A percentile compares a stretch with the other conserved stretches of the same genome.
Conservation (phyloP, 2,888 invertebrate genomes). For the Heliconius erato region DNA sequence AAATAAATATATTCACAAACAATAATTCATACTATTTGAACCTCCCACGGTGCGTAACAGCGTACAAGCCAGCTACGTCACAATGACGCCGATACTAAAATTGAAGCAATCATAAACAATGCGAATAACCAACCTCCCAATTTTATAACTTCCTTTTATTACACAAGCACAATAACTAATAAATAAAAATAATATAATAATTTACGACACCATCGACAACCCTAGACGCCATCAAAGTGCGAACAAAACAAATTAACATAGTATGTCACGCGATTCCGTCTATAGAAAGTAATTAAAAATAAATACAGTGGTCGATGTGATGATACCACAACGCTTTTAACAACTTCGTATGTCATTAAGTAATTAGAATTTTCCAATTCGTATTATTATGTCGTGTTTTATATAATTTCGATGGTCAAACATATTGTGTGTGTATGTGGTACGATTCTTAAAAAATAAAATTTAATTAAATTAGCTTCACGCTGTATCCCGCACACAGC, state of each 20-base stretch:
- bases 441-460: too few relatives aligned
- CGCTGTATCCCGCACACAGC: too few relatives aligned
- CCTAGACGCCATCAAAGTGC: conserved; percentile 57
- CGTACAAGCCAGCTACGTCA: not conserved
- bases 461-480: too few relatives aligned
- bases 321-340: conserved; percentile 44
- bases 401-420: not conserved
- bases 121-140: not conserved
- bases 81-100: not conserved
- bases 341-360: conserved; percentile 45
- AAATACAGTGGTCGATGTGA: conserved; percentile 49
- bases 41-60: too few relatives aligned
- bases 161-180: not conserved
- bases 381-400: conserved; percentile 9
- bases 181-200: conserved; percentile 14
- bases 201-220: conserved; percentile 48
- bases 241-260: conserved; percentile 60
- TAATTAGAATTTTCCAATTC: conserved; percentile 38
- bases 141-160: conserved; percentile 19
- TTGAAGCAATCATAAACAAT: not conserved
- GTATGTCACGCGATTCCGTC: conserved; percentile 60
- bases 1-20: too few relatives aligned
- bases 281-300: conserved; percentile 67
- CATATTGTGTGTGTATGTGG: not conserved
- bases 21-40: too few relatives aligned